phyloP scores from a whole-genome alignment of 2,888 invertebrate species.

The Caenorhabditis sinica region DNA sequence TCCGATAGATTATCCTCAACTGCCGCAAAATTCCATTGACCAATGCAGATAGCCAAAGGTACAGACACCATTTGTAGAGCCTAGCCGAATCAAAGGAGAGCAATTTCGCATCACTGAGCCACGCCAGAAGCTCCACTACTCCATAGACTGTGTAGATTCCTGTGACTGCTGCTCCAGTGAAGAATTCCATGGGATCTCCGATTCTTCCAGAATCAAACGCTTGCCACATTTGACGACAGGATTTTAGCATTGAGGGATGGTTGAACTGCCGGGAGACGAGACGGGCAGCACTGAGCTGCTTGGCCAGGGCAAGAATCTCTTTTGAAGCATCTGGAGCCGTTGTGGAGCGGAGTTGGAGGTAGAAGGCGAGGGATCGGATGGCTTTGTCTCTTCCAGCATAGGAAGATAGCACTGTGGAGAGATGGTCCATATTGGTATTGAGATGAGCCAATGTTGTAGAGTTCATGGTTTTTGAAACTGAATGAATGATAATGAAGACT shows the following conservation, averaged over 20 bases:
- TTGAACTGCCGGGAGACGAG: slow-evolving; percentile 78
- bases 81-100: slow-evolving; percentile 71
- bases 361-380: slow-evolving; percentile 74
- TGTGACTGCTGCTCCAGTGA: slow-evolving; percentile 71
- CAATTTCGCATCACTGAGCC: slow-evolving; percentile 79
- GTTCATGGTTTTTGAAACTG: slow-evolving; percentile 17
- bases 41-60: slow-evolving; percentile 77
- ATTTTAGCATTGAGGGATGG: slow-evolving; percentile 76
- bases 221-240: slow-evolving; percentile 67
- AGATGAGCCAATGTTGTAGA: slow-evolving; percentile 47
- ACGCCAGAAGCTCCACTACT: slow-evolving; percentile 76
- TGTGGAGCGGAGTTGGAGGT: slow-evolving; percentile 68
- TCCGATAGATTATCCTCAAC: slow-evolving; percentile 62
- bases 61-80: slow-evolving; percentile 77
- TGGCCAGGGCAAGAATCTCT: slow-evolving; percentile 73
- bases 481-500: background rate
- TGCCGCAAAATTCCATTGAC: slow-evolving; percentile 73
- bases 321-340: slow-evolving; percentile 41
- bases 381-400: slow-evolving; percentile 77
- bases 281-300: slow-evolving; percentile 75
- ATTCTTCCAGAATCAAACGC: slow-evolving; percentile 41
- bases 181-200: slow-evolving; percentile 63
- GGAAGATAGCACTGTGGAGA: slow-evolving; percentile 65
- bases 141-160: slow-evolving; percentile 80
- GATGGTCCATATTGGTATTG: slow-evolving; percentile 64